These are phyloP conservation scores for Didymodactylos carnosus DNA, from an alignment of 2,888 invertebrate genomes.

Conservation along the genomic window DNA sequence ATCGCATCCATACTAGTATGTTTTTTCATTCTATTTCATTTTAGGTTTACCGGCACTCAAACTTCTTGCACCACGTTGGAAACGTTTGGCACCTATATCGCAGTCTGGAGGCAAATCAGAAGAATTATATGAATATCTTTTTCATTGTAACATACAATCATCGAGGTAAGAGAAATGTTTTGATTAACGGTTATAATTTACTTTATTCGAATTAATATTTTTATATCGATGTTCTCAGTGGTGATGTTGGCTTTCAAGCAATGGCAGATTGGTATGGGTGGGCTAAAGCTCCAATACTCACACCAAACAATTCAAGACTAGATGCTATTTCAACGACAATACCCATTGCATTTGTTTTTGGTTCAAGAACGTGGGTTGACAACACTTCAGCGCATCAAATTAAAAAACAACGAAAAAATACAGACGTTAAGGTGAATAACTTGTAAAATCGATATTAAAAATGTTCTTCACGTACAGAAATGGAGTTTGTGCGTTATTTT, in stretches of 20 bases:
- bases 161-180: no score
- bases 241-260: conserved; percentile 70
- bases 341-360: conserved; percentile 71
- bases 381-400: conserved; percentile 44
- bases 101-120: conserved; percentile 19
- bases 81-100: not conserved
- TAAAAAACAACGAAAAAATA: not conserved
- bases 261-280: conserved; percentile 64
- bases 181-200: no score
- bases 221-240: no score
- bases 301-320: conserved; percentile 41
- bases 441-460: not conserved
- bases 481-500: no score
- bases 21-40: no score
- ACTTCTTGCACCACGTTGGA: not conserved
- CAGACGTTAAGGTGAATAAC: not conserved
- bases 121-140: conserved; percentile 67
- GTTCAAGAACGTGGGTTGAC: conserved; percentile 83
- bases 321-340: conserved; percentile 47
- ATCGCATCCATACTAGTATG: no score
- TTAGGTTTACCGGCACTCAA: not conserved
- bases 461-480: no score
- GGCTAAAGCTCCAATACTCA: conserved; percentile 77
- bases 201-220: no score
- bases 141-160: conserved; percentile 64